These are phyloP conservation scores for Gisinianus flammeolus DNA, from an alignment of 2,888 invertebrate genomes.

Conservation along the genomic window DNA sequence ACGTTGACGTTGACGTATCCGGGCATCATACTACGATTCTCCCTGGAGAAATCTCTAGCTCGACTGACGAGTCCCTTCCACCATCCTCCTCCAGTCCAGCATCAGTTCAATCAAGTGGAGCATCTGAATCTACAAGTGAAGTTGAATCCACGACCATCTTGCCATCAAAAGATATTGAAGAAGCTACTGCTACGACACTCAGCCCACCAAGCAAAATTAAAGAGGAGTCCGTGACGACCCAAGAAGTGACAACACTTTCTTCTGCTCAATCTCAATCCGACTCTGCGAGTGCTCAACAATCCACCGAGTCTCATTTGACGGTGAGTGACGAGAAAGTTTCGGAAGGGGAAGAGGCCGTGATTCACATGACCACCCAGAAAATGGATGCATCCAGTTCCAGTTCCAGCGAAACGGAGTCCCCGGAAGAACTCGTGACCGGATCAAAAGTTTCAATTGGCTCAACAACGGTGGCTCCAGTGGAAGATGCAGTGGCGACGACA, in stretches of 20 bases:
- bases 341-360: background rate
- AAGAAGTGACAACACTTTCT: background rate
- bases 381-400: background rate
- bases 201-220: background rate
- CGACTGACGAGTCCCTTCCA: background rate
- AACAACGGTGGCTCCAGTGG: slow-evolving; percentile 34
- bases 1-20: background rate
- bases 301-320: slow-evolving; percentile 39
- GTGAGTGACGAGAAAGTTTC: slow-evolving; percentile 22
- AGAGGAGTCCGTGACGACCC: background rate
- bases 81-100: slow-evolving; percentile 7
- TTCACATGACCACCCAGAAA: slow-evolving; percentile 19
- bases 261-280: slow-evolving; percentile 16
- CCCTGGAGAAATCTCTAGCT: background rate
- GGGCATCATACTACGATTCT: slow-evolving; percentile 19
- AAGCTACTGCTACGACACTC: slow-evolving; percentile 2
- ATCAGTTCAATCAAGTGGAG: slow-evolving; percentile 6
- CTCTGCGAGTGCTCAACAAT: background rate
- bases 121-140: background rate
- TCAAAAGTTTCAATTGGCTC: slow-evolving; percentile 30
- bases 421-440: slow-evolving; percentile 29
- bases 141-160: background rate
- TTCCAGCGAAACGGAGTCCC: background rate
- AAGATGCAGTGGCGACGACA: background rate
- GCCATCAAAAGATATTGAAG: background rate